A percentile compares a stretch with the other conserved stretches of the same genome.
These are phyloP conservation scores for Nothocercus nigrocapillus DNA, from an alignment of 2,113 vertebrate species.

Conservation along the genomic window DNA sequence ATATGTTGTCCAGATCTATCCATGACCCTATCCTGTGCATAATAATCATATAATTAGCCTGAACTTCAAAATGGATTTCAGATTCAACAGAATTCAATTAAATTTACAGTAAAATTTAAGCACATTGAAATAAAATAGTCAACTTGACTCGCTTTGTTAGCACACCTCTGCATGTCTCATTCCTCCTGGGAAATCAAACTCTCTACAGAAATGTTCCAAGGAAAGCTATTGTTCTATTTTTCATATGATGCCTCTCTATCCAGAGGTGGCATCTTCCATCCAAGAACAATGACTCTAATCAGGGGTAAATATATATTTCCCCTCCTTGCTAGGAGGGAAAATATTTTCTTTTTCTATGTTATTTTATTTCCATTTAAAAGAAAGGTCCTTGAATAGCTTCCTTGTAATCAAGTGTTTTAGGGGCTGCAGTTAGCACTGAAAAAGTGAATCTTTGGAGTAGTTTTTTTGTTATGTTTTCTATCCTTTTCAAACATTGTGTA, in stretches of 20 bases:
- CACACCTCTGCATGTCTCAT: background rate
- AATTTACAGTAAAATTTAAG: background rate
- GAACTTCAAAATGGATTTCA: background rate
- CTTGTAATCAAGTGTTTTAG: constrained; percentile 26
- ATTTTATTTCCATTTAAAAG: constrained; percentile 14
- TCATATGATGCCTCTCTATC: background rate
- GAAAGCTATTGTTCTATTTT: background rate
- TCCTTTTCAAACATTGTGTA: background rate
- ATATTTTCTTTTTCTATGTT: background rate
- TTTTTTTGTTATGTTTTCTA: background rate
- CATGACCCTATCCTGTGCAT: background rate
- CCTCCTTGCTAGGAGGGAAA: background rate
- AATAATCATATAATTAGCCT: background rate
- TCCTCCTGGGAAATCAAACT: background rate
- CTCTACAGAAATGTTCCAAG: background rate
- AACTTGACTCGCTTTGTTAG: background rate
- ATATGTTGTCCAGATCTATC: background rate
- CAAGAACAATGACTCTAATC: background rate
- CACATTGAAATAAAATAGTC: background rate
- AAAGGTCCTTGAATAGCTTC: background rate
- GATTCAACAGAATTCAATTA: background rate
- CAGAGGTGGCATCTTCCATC: background rate
- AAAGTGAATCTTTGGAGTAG: background rate
- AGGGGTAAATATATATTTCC: background rate
- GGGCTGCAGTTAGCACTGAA: background rate